Evolutionary conservation across 2,113 vertebrate species (phyloP).

Genomic region (Verasper variegatus): DNA sequence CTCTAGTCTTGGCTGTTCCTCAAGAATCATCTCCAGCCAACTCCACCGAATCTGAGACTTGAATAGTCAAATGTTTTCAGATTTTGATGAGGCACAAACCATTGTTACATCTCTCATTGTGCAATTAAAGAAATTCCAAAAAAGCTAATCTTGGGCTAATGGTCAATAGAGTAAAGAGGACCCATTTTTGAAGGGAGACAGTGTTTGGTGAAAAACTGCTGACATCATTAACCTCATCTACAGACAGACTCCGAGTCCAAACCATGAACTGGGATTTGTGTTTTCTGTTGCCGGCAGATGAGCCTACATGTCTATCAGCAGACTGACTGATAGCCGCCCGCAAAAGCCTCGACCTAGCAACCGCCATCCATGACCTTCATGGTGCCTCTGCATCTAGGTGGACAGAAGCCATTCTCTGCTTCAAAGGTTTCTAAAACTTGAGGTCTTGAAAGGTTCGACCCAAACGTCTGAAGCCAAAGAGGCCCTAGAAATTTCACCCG

Average conservation of each 20-base stretch:
- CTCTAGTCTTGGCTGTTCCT: conserved; percentile 6
- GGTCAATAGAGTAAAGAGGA: neutral
- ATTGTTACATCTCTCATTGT: neutral
- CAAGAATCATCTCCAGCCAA: conserved; percentile 22
- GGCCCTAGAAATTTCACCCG: conserved; percentile 33
- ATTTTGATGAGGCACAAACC: conserved; percentile 16
- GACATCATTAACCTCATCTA: conserved; percentile 9
- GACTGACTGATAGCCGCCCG: conserved; percentile 47
- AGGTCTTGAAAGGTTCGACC: conserved; percentile 71
- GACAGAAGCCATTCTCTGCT: conserved; percentile 77
- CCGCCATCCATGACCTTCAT: conserved; percentile 61
- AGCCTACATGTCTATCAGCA: conserved; percentile 57
- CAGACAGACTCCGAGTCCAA: conserved; percentile 12
- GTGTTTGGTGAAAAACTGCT: no score
- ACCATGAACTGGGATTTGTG: conserved; percentile 32
- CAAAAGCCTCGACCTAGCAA: conserved; percentile 47
- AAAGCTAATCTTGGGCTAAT: neutral
- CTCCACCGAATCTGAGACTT: conserved; percentile 1
- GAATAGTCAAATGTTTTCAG: neutral
- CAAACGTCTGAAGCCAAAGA: conserved; percentile 29
- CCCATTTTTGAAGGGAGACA: neutral
- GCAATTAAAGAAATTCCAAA: no score
- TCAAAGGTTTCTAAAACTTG: conserved; percentile 76
- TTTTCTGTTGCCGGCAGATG: conserved; percentile 30
- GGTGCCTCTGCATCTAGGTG: conserved; percentile 55